These are phyloP conservation scores for Ophioderma brevispina DNA, from an alignment of 35 echinoderm and acorn worm genomes.

Conservation along the genomic window DNA sequence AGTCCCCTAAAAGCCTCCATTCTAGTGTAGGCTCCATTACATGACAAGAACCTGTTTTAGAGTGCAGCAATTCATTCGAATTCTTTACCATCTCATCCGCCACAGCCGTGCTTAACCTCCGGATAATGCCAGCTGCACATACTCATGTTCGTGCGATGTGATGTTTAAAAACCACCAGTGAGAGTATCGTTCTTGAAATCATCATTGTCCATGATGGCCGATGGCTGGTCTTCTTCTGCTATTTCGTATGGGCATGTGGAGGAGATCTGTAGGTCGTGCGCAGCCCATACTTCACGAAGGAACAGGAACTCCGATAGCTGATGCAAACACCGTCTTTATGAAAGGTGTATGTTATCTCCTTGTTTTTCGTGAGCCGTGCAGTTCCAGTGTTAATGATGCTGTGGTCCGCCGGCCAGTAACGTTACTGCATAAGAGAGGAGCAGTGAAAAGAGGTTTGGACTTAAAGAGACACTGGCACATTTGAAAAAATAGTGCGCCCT, in stretches of 20 bases:
- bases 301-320: constrained; percentile 29
- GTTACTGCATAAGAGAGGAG: constrained; percentile 5
- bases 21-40: no score
- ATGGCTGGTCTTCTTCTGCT: constrained; percentile 1
- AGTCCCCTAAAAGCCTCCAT: no score
- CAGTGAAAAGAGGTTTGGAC: neutral
- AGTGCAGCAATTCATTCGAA: no score
- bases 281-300: constrained; percentile 8
- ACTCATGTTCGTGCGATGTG: neutral
- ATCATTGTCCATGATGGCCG: constrained; percentile 49
- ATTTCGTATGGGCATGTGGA: constrained; percentile 16
- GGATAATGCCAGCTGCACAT: neutral
- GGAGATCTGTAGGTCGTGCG: constrained; percentile 14
- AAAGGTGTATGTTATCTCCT: constrained; percentile 10
- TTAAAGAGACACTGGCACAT: constrained; percentile 2
- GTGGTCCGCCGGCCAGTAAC: neutral
- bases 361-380: constrained; percentile 30
- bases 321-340: constrained; percentile 36
- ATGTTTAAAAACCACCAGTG: neutral
- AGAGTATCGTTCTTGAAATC: constrained; percentile 51
- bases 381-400: neutral
- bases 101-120: no score
- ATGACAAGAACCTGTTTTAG: no score
- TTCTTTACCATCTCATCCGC: no score
- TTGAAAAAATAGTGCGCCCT: no score